Conservation (phyloP, 1,140 invertebrate genomes). For the Ceratitis capitata region DNA sequence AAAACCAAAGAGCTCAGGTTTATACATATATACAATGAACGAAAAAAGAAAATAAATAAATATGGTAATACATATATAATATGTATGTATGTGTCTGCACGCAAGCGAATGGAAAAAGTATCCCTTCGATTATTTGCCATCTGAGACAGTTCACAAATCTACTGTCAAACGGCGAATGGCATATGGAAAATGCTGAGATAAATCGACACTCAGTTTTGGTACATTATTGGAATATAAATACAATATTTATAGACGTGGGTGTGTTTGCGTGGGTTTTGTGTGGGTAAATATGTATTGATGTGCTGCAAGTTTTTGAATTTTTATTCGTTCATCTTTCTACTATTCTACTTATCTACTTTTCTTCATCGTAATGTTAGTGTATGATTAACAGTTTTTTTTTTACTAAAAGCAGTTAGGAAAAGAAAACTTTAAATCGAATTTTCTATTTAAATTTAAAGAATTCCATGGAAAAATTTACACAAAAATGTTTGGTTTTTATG, state of each 20-base stretch:
- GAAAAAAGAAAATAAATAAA: no score
- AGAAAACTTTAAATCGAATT: no score
- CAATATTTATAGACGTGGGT: not conserved
- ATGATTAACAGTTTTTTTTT: no score
- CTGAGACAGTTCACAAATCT: slow-evolving; percentile 17
- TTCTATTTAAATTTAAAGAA: no score
- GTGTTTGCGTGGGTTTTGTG: not conserved
- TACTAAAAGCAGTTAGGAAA: no score
- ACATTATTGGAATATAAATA: not conserved
- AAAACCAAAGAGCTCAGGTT: not conserved
- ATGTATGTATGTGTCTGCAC: not conserved
- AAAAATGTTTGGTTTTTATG: no score
- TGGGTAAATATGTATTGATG: not conserved
- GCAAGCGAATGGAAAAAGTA: not conserved
- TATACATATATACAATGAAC: not conserved
- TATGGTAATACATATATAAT: not conserved
- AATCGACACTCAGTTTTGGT: not conserved
- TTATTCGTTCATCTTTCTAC: not conserved
- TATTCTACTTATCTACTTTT: no score
- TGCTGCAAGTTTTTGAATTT: not conserved
- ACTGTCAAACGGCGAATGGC: slow-evolving; percentile 23
- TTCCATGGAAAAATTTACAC: no score
- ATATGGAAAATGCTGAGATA: slow-evolving; percentile 19
- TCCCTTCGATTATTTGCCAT: not conserved
- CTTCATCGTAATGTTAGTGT: no score